Evolutionary conservation across 2,797 vertebrate species (phyloP).

Genomic region (Betta splendens): DNA sequence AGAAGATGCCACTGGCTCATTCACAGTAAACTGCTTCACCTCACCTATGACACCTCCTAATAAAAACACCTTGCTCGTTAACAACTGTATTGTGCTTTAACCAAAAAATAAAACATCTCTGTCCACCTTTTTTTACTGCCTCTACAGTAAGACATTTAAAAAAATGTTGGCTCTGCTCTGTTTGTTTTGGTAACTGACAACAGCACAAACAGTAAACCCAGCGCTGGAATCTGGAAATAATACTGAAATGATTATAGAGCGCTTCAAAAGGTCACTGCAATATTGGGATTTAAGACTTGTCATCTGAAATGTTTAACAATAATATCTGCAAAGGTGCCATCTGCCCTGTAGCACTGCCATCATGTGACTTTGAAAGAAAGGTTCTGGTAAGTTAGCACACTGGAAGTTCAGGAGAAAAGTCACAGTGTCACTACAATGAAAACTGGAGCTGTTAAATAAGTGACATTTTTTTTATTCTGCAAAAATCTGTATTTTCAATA

Average conservation of each 20-base stretch:
- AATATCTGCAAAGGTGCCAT: slow-evolving; percentile 44
- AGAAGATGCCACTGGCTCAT: slow-evolving; percentile 35
- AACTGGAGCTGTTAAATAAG: not conserved
- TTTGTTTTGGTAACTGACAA: slow-evolving; percentile 24
- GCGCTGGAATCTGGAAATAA: slow-evolving; percentile 23
- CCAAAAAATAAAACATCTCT: slow-evolving; percentile 1
- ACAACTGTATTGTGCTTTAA: slow-evolving; percentile 13
- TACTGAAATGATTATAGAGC: slow-evolving; percentile 13
- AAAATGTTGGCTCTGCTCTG: slow-evolving; percentile 48
- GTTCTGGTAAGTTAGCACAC: not conserved
- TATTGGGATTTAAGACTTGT: slow-evolving; percentile 39
- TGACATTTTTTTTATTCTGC: too few species aligned
- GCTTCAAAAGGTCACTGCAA: slow-evolving; percentile 64
- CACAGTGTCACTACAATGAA: not conserved
- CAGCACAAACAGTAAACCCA: slow-evolving; percentile 11
- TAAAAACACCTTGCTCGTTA: slow-evolving; percentile 15
- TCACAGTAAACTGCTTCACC: slow-evolving; percentile 28
- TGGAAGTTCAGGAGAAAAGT: not conserved
- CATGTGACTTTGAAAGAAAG: slow-evolving; percentile 13
- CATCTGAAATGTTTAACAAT: not conserved
- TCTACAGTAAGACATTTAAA: slow-evolving; percentile 44
- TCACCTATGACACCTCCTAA: slow-evolving; percentile 31
- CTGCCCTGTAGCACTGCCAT: slow-evolving; percentile 31
- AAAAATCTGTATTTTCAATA: too few species aligned
- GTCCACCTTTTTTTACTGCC: not conserved